Evolutionary conservation across 37 sponge, comb jelly and placozoan genomes (phyloP).

Genomic region (Haliclona indistincta): DNA sequence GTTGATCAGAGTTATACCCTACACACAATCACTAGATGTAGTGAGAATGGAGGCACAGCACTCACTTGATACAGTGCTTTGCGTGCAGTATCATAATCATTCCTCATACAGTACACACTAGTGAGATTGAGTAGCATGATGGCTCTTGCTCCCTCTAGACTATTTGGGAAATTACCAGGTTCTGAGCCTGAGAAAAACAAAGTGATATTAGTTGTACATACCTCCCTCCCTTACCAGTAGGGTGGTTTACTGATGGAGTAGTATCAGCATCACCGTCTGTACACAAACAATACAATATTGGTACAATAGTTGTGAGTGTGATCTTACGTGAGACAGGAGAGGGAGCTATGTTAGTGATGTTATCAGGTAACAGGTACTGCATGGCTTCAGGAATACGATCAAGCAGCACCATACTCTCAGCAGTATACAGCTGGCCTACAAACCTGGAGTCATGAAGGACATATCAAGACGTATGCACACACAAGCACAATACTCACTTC

Average conservation of each 20-base stretch:
- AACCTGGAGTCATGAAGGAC: constrained; percentile 15
- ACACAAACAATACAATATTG: background rate
- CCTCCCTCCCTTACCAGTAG: no score
- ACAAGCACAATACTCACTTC: constrained; percentile 6
- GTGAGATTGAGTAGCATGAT: constrained; percentile 68
- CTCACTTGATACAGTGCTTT: constrained; percentile 57
- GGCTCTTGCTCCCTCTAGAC: constrained; percentile 42
- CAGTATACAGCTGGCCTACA: constrained; percentile 67
- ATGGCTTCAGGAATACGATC: constrained; percentile 67
- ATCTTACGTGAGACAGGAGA: constrained; percentile 2
- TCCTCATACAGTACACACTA: constrained; percentile 57
- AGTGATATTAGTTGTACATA: background rate
- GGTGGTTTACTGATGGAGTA: background rate
- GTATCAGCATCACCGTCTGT: background rate
- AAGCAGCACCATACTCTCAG: constrained; percentile 71
- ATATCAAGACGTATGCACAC: background rate
- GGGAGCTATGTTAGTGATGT: constrained; percentile 28
- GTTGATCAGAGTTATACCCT: background rate
- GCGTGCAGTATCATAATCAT: constrained; percentile 78
- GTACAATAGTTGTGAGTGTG: background rate
- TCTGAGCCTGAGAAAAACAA: constrained; percentile 9
- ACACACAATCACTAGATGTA: background rate
- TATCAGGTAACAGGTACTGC: constrained; percentile 59
- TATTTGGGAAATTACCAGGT: constrained; percentile 38
- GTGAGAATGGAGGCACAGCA: constrained; percentile 1